phyloP scores from a whole-genome alignment of 2,888 invertebrate genomes.

The Salticus scenicus region DNA sequence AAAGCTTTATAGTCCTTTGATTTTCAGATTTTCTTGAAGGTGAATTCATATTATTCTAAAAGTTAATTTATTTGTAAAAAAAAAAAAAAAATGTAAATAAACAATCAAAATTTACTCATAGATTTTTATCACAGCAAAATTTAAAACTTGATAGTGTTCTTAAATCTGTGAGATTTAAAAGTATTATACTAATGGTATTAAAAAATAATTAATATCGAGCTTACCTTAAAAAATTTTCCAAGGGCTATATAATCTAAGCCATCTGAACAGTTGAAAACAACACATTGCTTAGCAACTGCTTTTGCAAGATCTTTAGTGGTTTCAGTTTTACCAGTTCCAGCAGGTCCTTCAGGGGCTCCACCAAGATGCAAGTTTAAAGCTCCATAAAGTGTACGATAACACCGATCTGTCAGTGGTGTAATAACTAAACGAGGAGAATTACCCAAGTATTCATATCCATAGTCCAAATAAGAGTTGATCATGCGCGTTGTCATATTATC shows the following conservation, averaged over 20 bases:
- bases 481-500: constrained; percentile 77
- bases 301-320: constrained; percentile 77
- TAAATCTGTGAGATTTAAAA: too few relatives aligned
- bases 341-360: constrained; percentile 78
- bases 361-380: constrained; percentile 78
- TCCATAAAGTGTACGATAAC: constrained; percentile 77
- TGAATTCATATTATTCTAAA: too few relatives aligned
- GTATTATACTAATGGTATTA: too few relatives aligned
- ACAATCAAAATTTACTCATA: too few relatives aligned
- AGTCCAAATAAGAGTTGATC: constrained; percentile 77
- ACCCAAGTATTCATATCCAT: constrained; percentile 78
- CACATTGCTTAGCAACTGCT: constrained; percentile 78
- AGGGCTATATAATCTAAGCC: constrained; percentile 77
- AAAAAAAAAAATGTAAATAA: too few relatives aligned
- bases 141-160: too few relatives aligned
- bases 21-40: too few relatives aligned
- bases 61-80: too few relatives aligned
- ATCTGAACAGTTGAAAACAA: constrained; percentile 79
- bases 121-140: too few relatives aligned
- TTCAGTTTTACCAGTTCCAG: constrained; percentile 77
- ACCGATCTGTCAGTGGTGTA: constrained; percentile 78
- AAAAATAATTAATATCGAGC: too few relatives aligned
- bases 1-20: too few relatives aligned
- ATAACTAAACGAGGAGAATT: constrained; percentile 78
- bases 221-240: constrained; percentile 78